Conservation (phyloP, 2,113 vertebrate species). For the Corythoichthys intestinalis region DNA sequence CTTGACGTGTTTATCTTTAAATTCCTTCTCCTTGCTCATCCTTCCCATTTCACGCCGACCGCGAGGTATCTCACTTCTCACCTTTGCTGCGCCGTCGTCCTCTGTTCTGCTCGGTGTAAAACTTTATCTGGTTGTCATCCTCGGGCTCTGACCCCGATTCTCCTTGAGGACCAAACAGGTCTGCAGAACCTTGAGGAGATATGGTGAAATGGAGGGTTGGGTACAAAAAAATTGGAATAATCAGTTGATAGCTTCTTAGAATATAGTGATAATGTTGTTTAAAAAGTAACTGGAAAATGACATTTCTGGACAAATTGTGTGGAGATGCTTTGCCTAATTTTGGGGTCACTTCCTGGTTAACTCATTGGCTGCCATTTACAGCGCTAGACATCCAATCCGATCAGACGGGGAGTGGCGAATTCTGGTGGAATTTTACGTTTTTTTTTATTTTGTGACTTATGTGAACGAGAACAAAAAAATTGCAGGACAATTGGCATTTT, state of each 20-base stretch:
- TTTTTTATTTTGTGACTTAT: too few relatives aligned
- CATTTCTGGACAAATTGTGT: too few relatives aligned
- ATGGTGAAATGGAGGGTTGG: neutral
- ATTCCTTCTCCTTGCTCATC: constrained; percentile 1
- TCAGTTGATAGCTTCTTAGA: neutral
- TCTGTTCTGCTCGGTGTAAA: constrained; percentile 90
- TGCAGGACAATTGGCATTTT: too few relatives aligned
- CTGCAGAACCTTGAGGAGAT: constrained; percentile 57
- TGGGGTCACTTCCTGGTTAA: too few relatives aligned
- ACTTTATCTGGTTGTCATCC: constrained; percentile 88
- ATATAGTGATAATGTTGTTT: neutral
- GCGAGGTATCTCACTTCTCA: constrained; percentile 43
- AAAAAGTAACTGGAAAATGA: neutral
- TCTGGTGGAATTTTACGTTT: too few relatives aligned
- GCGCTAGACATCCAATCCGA: too few relatives aligned
- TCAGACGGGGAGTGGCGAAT: too few relatives aligned
- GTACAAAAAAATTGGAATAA: constrained; percentile 19
- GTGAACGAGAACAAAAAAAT: too few relatives aligned
- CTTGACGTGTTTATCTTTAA: constrained; percentile 5
- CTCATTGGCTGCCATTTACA: too few relatives aligned
- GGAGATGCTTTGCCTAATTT: too few relatives aligned
- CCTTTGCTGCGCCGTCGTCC: constrained; percentile 89
- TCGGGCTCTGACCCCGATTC: constrained; percentile 89
- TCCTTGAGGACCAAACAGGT: constrained; percentile 82
- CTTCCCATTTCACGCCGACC: neutral